Conservation (phyloP, 2,113 vertebrate species). For the Scophthalmus maximus region DNA sequence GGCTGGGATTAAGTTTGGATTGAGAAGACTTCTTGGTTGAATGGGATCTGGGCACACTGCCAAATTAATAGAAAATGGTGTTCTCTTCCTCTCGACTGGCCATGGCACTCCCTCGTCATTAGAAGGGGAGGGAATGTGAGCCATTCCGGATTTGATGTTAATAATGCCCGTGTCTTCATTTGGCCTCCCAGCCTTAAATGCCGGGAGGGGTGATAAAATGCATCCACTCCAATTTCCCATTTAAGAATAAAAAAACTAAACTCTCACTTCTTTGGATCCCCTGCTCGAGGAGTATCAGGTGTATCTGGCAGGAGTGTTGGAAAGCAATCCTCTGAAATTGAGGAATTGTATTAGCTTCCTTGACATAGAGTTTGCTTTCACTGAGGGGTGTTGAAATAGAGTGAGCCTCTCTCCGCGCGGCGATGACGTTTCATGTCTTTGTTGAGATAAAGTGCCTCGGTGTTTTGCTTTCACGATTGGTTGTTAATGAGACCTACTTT, state of each 20-base stretch:
- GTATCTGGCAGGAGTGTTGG: conserved; percentile 78
- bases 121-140: conserved; percentile 88
- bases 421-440: conserved; percentile 26
- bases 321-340: conserved; percentile 73
- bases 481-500: conserved; percentile 25
- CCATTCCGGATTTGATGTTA: conserved; percentile 93
- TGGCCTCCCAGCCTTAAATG: conserved; percentile 87
- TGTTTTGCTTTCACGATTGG: conserved; percentile 11
- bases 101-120: conserved; percentile 91
- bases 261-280: conserved; percentile 77
- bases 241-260: conserved; percentile 81
- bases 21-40: conserved; percentile 94
- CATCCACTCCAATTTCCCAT: conserved; percentile 61
- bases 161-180: conserved; percentile 94
- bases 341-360: conserved; percentile 74
- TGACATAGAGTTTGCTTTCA: conserved; percentile 3
- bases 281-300: conserved; percentile 85
- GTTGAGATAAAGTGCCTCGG: conserved; percentile 1
- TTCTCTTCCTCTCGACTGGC: conserved; percentile 92
- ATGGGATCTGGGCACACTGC: conserved; percentile 94
- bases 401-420: conserved; percentile 13
- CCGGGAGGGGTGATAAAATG: background rate
- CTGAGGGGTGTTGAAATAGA: conserved; percentile 26
- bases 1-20: conserved; percentile 87
- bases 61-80: conserved; percentile 94